Evolutionary conservation across 2,888 invertebrate genomes (phyloP), one percentile per base, ranked within the genome.

Genomic region (Hypselothyrea guttata): DNA sequence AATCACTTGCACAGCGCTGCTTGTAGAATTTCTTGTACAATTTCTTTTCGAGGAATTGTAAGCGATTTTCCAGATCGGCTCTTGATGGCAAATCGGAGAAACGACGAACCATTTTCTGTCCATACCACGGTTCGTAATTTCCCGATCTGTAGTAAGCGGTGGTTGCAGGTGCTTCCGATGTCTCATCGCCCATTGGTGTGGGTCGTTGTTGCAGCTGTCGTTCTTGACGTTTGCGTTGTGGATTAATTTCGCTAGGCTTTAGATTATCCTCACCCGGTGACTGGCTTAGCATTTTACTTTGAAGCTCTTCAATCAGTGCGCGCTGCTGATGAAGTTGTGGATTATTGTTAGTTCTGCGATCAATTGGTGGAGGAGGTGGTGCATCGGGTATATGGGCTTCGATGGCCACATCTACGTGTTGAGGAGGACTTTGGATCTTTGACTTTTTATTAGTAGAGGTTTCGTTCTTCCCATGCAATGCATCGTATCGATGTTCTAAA

Each of bases 1-100:
- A 88, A 88, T 88, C 88, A 88, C 88, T 88, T 88, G 88, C 87
- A 86, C 87, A 84, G 86, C 88, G 88, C 88, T 87, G 88, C 88
- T 87, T 88, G 79, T 82, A 75, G 68, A 86, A 76, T 84, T 83
- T 88, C 73, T 82, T 84, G 66, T 75, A 86, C 58, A 88, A 72
- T 83, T 88, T 83, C 73, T 79, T 86, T 72, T 88, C 88, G 66
- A 88, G 75, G 73, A 86, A 88, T 66, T 86, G 77, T 71, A 88
- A 70, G 60, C 88, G 88, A 76, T 88, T 88, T 74, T 88, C 88
- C 82, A 88, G 87, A 86, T 88, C 88, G 51, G 88, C 78, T 76
- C 88, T 82, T 68, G 88, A 88, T 66, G 88, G 88, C 79, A 88
- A 73, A 83, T 88, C 88, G 71, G 88, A 88, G 78, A 88, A 88